Conservation (phyloP, 2,113 vertebrate species). For the Onychostoma macrolepis region DNA sequence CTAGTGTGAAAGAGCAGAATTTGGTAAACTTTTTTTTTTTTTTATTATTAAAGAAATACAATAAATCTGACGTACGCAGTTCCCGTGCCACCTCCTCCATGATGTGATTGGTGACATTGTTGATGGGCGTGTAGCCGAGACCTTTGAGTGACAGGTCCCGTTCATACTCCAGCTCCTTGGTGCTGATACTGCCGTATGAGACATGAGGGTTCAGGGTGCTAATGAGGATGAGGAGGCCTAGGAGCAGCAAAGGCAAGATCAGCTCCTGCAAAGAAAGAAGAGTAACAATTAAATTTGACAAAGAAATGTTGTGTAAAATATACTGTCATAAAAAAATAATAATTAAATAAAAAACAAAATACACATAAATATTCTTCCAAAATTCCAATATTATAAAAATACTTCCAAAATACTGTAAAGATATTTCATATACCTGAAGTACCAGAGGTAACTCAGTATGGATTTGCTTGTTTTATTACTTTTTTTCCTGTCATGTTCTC, state of each 20-base stretch:
- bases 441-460: background rate
- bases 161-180: constrained; percentile 68
- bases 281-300: background rate
- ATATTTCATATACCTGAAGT: background rate
- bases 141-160: constrained; percentile 60
- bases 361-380: background rate
- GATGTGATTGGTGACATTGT: constrained; percentile 74
- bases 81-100: constrained; percentile 81
- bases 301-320: background rate
- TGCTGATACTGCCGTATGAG: constrained; percentile 71
- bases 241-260: constrained; percentile 65
- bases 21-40: background rate
- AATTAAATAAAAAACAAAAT: background rate
- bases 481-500: background rate
- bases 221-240: constrained; percentile 78
- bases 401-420: too few relatives aligned
- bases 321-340: background rate
- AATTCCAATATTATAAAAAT: too few relatives aligned
- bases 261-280: constrained; percentile 74
- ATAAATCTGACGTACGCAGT: constrained; percentile 67
- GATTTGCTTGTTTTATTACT: too few relatives aligned
- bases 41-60: background rate
- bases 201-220: constrained; percentile 77
- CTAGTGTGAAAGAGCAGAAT: background rate
- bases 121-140: constrained; percentile 78